Conservation (phyloP, 2,888 invertebrate species). For the Bombyx huttoni region DNA sequence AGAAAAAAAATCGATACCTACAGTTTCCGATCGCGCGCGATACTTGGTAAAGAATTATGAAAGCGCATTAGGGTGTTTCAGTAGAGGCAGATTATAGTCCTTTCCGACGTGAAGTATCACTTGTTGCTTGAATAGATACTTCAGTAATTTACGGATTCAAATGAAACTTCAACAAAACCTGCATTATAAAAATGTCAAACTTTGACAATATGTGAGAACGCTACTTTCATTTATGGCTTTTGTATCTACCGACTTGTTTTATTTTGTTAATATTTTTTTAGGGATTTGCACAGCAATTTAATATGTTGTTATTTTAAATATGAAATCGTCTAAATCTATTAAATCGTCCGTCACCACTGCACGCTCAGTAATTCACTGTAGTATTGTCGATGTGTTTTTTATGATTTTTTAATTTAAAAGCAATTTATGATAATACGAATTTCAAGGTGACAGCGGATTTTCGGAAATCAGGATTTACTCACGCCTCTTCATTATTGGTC, state of each 20-base stretch:
- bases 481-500: conserved; percentile 25
- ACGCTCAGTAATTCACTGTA: conserved; percentile 21
- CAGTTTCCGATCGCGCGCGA: no score
- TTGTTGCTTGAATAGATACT: no score
- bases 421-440: background rate
- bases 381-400: background rate
- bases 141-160: no score
- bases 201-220: no score
- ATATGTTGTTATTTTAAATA: conserved; percentile 5
- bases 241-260: background rate
- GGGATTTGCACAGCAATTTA: background rate
- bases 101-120: no score
- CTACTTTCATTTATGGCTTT: no score
- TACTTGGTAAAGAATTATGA: no score
- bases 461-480: conserved; percentile 9
- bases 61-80: no score
- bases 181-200: no score
- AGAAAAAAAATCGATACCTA: no score
- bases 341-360: conserved; percentile 22
- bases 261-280: background rate
- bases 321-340: conserved; percentile 8
- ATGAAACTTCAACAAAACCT: no score
- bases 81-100: no score
- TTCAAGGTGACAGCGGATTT: conserved; percentile 5
- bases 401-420: background rate